Evolutionary conservation across 2,888 invertebrate species (phyloP).

Genomic region (Girardia tigrina): DNA sequence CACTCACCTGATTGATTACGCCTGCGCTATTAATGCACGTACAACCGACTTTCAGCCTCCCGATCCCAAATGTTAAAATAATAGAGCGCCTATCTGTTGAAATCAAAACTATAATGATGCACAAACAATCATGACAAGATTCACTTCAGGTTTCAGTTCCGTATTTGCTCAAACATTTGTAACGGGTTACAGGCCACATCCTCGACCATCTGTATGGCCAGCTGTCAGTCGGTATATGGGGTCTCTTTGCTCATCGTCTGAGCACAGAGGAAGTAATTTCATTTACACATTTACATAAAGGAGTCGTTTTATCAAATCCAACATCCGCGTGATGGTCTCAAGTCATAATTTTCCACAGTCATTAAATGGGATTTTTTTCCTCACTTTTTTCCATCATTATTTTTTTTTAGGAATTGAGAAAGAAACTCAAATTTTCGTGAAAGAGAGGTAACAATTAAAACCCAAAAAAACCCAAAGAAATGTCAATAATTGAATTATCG

Average conservation of each 20-base stretch:
- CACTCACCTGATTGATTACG: not conserved
- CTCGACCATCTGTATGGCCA: constrained; percentile 15
- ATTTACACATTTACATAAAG: constrained; percentile 2
- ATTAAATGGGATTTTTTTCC: no score
- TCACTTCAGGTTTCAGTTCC: not conserved
- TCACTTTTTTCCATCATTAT: no score
- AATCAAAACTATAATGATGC: not conserved
- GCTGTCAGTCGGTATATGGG: not conserved
- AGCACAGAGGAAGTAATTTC: not conserved
- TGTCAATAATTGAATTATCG: no score
- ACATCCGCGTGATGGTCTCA: no score
- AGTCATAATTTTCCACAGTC: no score
- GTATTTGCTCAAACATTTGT: not conserved
- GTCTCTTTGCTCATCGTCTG: not conserved
- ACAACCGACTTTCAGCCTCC: not conserved
- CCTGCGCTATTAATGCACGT: not conserved
- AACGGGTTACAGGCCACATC: not conserved
- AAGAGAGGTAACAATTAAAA: no score
- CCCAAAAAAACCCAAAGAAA: no score
- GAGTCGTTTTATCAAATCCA: no score
- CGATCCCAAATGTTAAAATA: no score
- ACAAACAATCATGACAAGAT: not conserved
- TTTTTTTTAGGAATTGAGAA: no score
- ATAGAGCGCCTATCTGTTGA: not conserved
- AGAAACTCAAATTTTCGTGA: no score